A percentile compares a stretch with the other conserved stretches of the same genome.
phyloP scores from a whole-genome alignment of 2,888 invertebrate species.

The Drosophila picticornis region DNA sequence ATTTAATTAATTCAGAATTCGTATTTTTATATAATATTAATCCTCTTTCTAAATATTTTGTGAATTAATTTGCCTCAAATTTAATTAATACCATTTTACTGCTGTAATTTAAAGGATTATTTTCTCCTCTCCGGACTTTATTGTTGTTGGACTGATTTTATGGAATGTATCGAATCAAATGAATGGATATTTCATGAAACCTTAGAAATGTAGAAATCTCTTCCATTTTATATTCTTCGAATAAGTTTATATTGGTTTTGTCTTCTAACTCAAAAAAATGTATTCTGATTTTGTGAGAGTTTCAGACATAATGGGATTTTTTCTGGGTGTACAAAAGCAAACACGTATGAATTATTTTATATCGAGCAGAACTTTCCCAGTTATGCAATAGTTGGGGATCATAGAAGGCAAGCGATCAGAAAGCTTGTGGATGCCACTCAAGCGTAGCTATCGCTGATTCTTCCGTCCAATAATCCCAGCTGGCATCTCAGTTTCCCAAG shows the following conservation, averaged over 20 bases:
- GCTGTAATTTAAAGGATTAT: not conserved
- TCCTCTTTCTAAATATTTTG: not conserved
- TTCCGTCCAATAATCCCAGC: slow-evolving; percentile 17
- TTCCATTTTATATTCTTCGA: not conserved
- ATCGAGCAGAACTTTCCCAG: slow-evolving; percentile 33
- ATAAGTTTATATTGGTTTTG: not conserved
- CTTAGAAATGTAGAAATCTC: not conserved
- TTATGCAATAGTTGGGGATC: slow-evolving; percentile 15
- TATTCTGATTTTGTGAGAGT: too few relatives aligned
- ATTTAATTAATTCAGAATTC: not conserved
- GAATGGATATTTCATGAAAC: not conserved
- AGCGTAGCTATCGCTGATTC: slow-evolving; percentile 37
- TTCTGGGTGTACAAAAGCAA: slow-evolving; percentile 8
- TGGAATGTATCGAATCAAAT: not conserved
- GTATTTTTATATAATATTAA: not conserved
- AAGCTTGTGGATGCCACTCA: slow-evolving; percentile 39
- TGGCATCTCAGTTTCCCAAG: not conserved
- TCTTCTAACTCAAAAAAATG: too few relatives aligned
- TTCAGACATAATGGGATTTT: not conserved
- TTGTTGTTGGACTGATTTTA: not conserved
- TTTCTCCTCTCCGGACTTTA: not conserved
- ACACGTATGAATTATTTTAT: slow-evolving; percentile 40
- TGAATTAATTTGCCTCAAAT: not conserved
- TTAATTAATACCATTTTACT: not conserved
- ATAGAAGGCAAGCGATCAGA: slow-evolving; percentile 30